Percentiles rank a stretch among this genome's conserved stretches.
Conservation (phyloP, 2,888 invertebrate species). For the Rapana venosa region DNA sequence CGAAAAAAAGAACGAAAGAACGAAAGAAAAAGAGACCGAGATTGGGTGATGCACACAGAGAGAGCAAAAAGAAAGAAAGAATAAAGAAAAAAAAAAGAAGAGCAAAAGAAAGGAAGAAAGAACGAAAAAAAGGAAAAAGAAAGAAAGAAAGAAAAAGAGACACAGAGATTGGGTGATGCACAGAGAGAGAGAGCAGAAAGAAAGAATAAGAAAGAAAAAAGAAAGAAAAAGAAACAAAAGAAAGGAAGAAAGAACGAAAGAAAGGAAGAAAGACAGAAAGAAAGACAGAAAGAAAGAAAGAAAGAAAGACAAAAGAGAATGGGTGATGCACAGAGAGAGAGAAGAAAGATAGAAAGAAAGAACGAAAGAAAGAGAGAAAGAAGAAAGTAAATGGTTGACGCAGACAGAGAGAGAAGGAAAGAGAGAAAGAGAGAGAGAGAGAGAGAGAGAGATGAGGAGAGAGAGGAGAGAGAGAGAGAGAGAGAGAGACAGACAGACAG, state of each 20-base stretch:
- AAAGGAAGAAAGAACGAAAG: too few relatives aligned
- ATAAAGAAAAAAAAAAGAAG: not conserved
- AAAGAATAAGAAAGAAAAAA: not conserved
- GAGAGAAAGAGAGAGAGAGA: not conserved
- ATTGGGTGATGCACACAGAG: not conserved
- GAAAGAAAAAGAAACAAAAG: not conserved
- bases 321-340: too few relatives aligned
- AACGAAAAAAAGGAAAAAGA: not conserved
- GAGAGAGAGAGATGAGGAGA: not conserved
- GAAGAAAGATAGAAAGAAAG: too few relatives aligned
- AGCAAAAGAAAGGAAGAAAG: not conserved
- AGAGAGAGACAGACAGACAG: not conserved
- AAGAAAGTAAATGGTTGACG: too few relatives aligned
- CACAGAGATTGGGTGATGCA: not conserved
- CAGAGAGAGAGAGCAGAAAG: not conserved
- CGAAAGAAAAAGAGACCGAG: not conserved
- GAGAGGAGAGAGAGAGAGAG: not conserved
- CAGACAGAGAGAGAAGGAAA: not conserved
- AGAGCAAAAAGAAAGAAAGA: not conserved
- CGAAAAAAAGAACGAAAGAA: not conserved
- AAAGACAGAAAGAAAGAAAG: not conserved
- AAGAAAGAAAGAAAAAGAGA: not conserved
- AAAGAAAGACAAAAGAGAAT: not conserved
- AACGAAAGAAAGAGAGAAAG: too few relatives aligned
- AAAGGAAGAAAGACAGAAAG: not conserved